These are phyloP conservation scores for Sceloporus tristichus DNA, from an alignment of 2,113 vertebrate genomes.

Conservation along the genomic window DNA sequence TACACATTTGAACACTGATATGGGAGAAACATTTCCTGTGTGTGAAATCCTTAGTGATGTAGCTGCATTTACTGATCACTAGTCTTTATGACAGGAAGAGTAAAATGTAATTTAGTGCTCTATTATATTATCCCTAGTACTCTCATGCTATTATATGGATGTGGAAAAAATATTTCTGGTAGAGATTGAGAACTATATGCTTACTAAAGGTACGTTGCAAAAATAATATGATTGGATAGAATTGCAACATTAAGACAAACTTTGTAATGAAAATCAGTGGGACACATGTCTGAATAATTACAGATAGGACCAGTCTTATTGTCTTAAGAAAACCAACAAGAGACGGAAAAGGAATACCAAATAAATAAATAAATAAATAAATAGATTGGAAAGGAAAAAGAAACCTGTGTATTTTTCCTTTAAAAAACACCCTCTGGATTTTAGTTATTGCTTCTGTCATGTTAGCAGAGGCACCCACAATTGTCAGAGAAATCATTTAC, in stretches of 20 bases:
- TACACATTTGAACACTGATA: background rate
- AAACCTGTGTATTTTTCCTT: background rate
- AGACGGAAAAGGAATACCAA: slow-evolving; percentile 7
- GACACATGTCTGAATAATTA: slow-evolving; percentile 2
- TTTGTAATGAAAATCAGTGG: background rate
- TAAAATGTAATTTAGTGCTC: background rate
- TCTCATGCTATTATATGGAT: background rate
- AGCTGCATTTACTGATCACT: background rate
- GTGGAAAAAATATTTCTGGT: background rate
- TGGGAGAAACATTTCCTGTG: background rate
- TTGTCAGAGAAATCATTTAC: slow-evolving; percentile 57
- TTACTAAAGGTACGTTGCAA: background rate
- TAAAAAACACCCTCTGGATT: background rate
- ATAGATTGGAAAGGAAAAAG: background rate
- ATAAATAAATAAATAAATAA: background rate
- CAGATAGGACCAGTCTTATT: background rate
- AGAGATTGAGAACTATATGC: background rate
- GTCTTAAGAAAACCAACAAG: slow-evolving; percentile 22
- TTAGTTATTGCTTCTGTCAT: slow-evolving; percentile 17
- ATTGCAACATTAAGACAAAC: background rate
- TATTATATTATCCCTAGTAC: background rate
- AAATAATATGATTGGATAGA: background rate
- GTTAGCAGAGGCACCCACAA: slow-evolving; percentile 20
- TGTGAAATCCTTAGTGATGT: background rate
- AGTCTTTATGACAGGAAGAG: background rate